Conservation (phyloP, 2,113 vertebrate species). For the Melanostigma gelatinosum region DNA sequence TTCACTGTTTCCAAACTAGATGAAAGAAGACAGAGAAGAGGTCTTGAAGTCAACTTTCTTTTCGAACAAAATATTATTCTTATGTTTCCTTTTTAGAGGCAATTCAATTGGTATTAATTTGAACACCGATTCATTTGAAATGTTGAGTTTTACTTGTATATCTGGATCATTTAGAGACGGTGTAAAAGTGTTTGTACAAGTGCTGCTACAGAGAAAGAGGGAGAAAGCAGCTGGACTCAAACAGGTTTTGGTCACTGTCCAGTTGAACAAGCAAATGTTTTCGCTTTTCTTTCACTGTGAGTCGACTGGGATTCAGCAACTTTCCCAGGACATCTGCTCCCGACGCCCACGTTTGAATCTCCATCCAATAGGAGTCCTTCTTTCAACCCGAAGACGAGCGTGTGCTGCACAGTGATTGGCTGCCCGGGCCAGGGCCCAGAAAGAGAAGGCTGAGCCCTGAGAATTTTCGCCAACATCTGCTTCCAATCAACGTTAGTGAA, state of each 20-base stretch:
- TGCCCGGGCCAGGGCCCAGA: conserved; percentile 79
- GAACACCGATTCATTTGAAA: conserved; percentile 25
- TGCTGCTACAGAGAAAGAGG: conserved; percentile 14
- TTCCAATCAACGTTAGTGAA: conserved; percentile 84
- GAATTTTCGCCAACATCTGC: conserved; percentile 88
- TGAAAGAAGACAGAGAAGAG: conserved; percentile 19
- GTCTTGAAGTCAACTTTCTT: conserved; percentile 26
- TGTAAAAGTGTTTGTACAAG: conserved; percentile 47
- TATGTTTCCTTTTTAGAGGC: conserved; percentile 6
- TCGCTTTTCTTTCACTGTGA: conserved; percentile 79
- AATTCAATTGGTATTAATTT: conserved; percentile 10
- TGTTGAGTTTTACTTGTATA: conserved; percentile 32
- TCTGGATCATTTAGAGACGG: conserved; percentile 31
- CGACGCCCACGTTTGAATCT: conserved; percentile 77
- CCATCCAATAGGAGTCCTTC: conserved; percentile 73
- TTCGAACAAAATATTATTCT: conserved; percentile 22
- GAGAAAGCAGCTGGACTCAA: conserved; percentile 71
- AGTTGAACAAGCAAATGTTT: conserved; percentile 83
- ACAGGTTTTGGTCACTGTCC: conserved; percentile 81
- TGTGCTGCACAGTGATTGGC: conserved; percentile 75
- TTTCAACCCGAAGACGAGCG: conserved; percentile 61
- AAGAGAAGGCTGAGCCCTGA: conserved; percentile 84
- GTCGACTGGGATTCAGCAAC: conserved; percentile 84
- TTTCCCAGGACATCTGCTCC: conserved; percentile 89
- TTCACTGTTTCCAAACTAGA: conserved; percentile 32